A percentile compares a stretch with the other conserved stretches of the same genome.
These are phyloP conservation scores for Blennius ocellaris DNA, from an alignment of 2,113 vertebrate species.

Conservation along the genomic window DNA sequence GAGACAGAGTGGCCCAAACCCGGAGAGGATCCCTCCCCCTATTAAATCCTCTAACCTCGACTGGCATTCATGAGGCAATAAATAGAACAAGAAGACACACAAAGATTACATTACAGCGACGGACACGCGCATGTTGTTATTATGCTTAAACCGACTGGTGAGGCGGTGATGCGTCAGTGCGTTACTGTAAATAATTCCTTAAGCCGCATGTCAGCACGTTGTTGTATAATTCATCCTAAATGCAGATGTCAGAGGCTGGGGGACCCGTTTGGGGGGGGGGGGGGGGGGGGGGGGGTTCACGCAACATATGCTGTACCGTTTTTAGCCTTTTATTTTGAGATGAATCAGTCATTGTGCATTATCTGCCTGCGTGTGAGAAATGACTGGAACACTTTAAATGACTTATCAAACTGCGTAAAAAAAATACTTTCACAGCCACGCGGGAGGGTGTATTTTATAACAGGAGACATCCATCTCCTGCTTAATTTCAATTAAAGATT, in stretches of 20 bases:
- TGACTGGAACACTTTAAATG: conserved; percentile 6
- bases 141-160: not conserved
- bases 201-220: not conserved
- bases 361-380: not conserved
- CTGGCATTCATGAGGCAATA: not conserved
- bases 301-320: not conserved
- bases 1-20: conserved; percentile 7
- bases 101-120: not conserved
- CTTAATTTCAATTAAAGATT: conserved; percentile 9
- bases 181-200: conserved; percentile 17
- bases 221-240: not conserved
- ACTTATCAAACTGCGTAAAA: too few relatives aligned
- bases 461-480: not conserved
- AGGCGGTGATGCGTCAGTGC: conserved; percentile 14
- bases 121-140: not conserved
- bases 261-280: not conserved
- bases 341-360: too few relatives aligned
- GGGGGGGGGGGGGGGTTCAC: not conserved
- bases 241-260: conserved; percentile 1
- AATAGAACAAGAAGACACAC: not conserved
- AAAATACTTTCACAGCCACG: not conserved
- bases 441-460: not conserved
- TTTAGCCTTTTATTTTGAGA: not conserved
- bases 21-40: conserved; percentile 7
- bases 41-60: not conserved